Conservation (phyloP, 1,140 invertebrate genomes). For the Camponotus vicinus region DNA sequence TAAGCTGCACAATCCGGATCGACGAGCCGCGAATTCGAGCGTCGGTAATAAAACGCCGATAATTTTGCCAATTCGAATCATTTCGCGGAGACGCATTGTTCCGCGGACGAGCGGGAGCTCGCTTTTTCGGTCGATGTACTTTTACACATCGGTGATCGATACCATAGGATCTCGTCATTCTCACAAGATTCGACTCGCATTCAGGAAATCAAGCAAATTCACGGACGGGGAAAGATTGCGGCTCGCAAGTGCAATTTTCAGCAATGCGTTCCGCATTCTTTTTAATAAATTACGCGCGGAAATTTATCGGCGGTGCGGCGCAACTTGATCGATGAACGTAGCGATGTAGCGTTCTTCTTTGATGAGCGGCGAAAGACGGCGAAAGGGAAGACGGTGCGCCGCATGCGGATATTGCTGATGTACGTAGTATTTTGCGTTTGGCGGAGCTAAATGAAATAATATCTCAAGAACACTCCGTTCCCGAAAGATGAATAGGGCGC, state of each 20-base stretch:
- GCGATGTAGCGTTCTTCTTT: not conserved
- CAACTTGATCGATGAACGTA: slow-evolving; percentile 44
- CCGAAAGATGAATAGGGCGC: slow-evolving; percentile 41
- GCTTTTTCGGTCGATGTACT: slow-evolving; percentile 32
- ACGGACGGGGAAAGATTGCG: not conserved
- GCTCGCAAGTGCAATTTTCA: slow-evolving; percentile 26
- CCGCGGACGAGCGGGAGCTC: not conserved
- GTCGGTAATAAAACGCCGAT: slow-evolving; percentile 44
- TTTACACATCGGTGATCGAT: slow-evolving; percentile 43
- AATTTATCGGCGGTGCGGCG: slow-evolving; percentile 46
- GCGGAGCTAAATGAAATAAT: slow-evolving; percentile 55
- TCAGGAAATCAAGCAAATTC: slow-evolving; percentile 39
- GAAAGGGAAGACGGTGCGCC: not conserved
- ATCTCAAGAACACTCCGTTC: slow-evolving; percentile 29
- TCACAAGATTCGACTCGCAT: slow-evolving; percentile 12
- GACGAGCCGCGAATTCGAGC: slow-evolving; percentile 43
- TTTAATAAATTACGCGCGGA: slow-evolving; percentile 62
- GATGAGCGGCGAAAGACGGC: slow-evolving; percentile 18
- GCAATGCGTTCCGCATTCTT: slow-evolving; percentile 38
- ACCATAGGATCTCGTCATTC: not conserved
- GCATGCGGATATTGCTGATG: slow-evolving; percentile 18
- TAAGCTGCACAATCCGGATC: slow-evolving; percentile 31
- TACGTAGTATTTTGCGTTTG: not conserved
- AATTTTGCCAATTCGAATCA: slow-evolving; percentile 54
- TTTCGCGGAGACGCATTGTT: slow-evolving; percentile 53